Conservation (phyloP, 2,888 invertebrate species). For the Pogonocherus hispidulus region DNA sequence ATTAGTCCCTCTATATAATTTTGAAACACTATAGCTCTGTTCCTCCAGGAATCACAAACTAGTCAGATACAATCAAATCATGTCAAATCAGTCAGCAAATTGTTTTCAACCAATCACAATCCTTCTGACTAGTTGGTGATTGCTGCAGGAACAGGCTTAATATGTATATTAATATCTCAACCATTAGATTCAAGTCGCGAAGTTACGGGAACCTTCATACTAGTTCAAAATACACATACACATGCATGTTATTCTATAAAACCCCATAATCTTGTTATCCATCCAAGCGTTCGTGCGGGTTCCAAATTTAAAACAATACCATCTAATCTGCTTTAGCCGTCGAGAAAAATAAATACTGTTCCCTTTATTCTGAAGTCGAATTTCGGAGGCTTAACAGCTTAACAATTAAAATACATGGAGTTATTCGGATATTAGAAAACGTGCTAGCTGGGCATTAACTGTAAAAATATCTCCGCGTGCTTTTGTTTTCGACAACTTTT, state of each 20-base stretch:
- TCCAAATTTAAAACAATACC: conserved; percentile 48
- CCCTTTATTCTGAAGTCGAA: conserved; percentile 47
- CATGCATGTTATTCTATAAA: conserved; percentile 16
- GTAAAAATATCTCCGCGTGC: conserved; percentile 34
- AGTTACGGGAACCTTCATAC: too few species aligned
- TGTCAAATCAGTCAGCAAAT: too few species aligned
- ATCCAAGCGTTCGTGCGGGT: conserved; percentile 32
- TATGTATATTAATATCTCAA: too few species aligned
- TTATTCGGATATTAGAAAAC: conserved; percentile 50
- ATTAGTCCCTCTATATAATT: too few species aligned
- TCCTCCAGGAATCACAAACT: too few species aligned
- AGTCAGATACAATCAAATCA: too few species aligned
- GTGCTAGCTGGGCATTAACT: conserved; percentile 44
- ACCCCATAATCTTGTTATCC: conserved; percentile 41
- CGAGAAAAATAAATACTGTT: conserved; percentile 51
- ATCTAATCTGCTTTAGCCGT: conserved; percentile 52
- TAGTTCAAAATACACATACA: conserved; percentile 6
- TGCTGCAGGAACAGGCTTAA: too few species aligned
- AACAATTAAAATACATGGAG: conserved; percentile 50
- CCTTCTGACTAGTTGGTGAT: too few species aligned
- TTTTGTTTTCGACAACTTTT: conserved; percentile 37
- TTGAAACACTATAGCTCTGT: too few species aligned
- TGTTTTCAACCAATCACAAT: too few species aligned
- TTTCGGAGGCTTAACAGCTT: conserved; percentile 41
- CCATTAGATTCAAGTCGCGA: too few species aligned